Conservation (phyloP, 30 jellyfish, hydroid and myxozoan species). For the Nemopilema nomurai region DNA sequence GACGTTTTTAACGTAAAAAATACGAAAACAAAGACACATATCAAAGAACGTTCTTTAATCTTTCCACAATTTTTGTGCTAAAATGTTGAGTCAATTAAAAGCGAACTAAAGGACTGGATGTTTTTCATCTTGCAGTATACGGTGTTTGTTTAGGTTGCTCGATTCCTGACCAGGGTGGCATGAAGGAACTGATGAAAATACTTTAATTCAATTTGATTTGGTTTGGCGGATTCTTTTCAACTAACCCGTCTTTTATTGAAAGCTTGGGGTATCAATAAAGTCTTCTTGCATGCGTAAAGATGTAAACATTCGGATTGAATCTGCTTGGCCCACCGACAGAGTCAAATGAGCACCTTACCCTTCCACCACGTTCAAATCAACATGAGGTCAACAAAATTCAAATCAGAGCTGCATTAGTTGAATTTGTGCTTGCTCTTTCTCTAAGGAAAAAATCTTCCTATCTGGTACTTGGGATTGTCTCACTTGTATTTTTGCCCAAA, state of each 20-base stretch:
- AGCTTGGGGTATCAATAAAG: neutral
- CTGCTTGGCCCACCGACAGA: neutral
- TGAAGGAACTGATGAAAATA: neutral
- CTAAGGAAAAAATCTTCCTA: no score
- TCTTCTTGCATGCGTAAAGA: neutral
- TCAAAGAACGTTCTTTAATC: neutral
- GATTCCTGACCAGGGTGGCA: neutral
- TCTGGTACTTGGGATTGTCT: no score
- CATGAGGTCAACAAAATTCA: neutral
- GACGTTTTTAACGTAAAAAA: neutral
- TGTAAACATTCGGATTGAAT: neutral
- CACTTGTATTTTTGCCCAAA: no score
- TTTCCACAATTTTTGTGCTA: neutral
- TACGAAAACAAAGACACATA: neutral
- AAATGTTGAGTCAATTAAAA: neutral
- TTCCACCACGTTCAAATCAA: neutral
- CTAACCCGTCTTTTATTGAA: neutral
- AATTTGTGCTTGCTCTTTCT: no score
- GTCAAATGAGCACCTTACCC: neutral
- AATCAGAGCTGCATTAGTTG: no score
- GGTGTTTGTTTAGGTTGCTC: neutral
- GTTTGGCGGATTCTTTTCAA: neutral
- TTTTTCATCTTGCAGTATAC: neutral
- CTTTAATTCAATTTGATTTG: neutral
- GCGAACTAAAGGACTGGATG: neutral